phyloP scores from a whole-genome alignment of 2,797 vertebrate genomes.

The Scolopax rusticola region DNA sequence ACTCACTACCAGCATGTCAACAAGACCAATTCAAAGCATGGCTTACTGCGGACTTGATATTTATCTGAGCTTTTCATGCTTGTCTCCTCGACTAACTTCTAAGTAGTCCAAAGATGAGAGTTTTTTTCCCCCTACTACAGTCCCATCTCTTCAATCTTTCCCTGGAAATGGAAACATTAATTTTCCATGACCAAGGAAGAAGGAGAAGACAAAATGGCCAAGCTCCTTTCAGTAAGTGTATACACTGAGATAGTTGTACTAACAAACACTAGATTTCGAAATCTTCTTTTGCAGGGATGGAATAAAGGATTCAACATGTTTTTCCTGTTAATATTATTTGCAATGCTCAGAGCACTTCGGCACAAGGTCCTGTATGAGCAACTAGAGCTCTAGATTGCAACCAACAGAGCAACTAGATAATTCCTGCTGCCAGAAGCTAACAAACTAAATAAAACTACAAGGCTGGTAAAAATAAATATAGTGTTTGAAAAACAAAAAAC shows the following conservation, averaged over 20 bases:
- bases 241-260: conserved; percentile 16
- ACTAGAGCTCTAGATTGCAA: too few species aligned
- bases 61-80: background rate
- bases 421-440: conserved; percentile 1
- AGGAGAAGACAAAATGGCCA: background rate
- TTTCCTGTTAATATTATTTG: conserved; percentile 43
- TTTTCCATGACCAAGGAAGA: background rate
- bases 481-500: background rate
- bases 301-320: conserved; percentile 33
- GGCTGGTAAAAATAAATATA: background rate
- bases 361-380: background rate
- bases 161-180: background rate
- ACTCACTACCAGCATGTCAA: background rate
- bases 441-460: background rate
- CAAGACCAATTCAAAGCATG: background rate
- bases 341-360: background rate
- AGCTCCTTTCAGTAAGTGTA: conserved; percentile 9
- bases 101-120: background rate
- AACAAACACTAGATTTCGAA: conserved; percentile 44
- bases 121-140: background rate
- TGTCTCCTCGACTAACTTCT: background rate
- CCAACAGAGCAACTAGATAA: background rate
- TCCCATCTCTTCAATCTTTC: background rate
- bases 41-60: background rate
- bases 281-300: conserved; percentile 18